Base-by-base conservation (phyloP, 2,888 invertebrate genomes). In the Meghimatium bilineatum region DNA sequence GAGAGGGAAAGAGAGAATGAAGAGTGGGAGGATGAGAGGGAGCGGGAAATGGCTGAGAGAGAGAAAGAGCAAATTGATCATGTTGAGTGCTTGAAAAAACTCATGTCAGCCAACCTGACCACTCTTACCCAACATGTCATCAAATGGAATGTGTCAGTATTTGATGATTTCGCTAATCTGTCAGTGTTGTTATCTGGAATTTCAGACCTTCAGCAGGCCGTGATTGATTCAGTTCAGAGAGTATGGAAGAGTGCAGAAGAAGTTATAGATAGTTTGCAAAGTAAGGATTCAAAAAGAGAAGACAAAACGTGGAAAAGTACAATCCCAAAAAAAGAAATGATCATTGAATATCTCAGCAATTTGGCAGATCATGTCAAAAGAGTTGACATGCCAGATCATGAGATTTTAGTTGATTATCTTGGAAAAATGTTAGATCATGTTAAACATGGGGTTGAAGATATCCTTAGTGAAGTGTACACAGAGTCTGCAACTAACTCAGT, bases 131-230 rank as follows among this genome's bases (percentile, higher is more conserved):
- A 77, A n/a, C 80, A 80, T 67, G 75, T 84, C 23, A 26, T 63
- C 12, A 66, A 60, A 23, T 84, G 84, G 84, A 84, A 84, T 80
- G 66, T 80, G 32, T 76, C 84, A 1, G 71, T 76, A 6, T 76
- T 80, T 80, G 85, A 86, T 66, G 85, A 85, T 36, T 82, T 86
- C 72, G 79, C 80, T 1, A 85, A 86, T 72, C 75, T 85, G 38
- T 85, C 82, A 29, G 66, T 78, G 32, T 80, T 86, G n/a, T 34
- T 86, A 52, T 84, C 86, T 44, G 82, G 85, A 52, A 75, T 86
- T 32, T 56, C 84, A 8, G 79, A 84, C 34, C 74, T 86, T 26
- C 84, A 86, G 38, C 84, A 84, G 52, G 69, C 82, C 63, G 85
- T 86, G 36, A 14, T 86, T 17, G 72, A 84, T 38, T 82, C 86